Evolutionary conservation across 2,888 invertebrate species (phyloP).

Genomic region (Escarpia spicata): DNA sequence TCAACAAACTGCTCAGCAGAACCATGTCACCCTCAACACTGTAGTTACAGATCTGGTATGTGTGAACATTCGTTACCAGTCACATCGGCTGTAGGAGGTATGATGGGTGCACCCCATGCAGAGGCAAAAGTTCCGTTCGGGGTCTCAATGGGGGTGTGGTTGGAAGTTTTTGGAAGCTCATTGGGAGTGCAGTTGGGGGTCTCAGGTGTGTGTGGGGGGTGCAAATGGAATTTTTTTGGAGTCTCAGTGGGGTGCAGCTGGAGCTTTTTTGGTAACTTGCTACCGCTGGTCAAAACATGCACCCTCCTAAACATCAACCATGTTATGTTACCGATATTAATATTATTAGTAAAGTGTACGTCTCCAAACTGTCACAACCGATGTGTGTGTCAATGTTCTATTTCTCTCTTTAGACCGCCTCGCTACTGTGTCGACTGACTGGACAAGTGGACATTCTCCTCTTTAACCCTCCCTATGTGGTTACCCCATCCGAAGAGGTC

Average conservation of each 20-base stretch:
- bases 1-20: conserved; percentile 75
- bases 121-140: too few relatives aligned
- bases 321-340: not conserved
- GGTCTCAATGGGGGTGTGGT: too few relatives aligned
- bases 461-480: conserved; percentile 98
- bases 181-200: too few relatives aligned
- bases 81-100: too few relatives aligned
- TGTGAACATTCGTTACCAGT: not conserved
- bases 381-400: not conserved
- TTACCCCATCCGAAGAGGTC: conserved; percentile 82
- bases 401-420: not conserved
- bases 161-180: too few relatives aligned
- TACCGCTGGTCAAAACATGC: too few relatives aligned
- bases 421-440: conserved; percentile 66
- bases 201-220: too few relatives aligned
- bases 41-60: conserved; percentile 64
- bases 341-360: not conserved
- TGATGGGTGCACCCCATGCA: too few relatives aligned
- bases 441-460: conserved; percentile 84
- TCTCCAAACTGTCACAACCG: not conserved
- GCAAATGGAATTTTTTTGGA: too few relatives aligned
- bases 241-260: not conserved
- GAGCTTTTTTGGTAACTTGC: not conserved
- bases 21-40: conserved; percentile 70
- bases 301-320: too few relatives aligned